Evolutionary conservation across 2,113 vertebrate genomes (phyloP), one percentile per base, ranked within the genome.

Genomic region (Anarhynchus alexandrinus): DNA sequence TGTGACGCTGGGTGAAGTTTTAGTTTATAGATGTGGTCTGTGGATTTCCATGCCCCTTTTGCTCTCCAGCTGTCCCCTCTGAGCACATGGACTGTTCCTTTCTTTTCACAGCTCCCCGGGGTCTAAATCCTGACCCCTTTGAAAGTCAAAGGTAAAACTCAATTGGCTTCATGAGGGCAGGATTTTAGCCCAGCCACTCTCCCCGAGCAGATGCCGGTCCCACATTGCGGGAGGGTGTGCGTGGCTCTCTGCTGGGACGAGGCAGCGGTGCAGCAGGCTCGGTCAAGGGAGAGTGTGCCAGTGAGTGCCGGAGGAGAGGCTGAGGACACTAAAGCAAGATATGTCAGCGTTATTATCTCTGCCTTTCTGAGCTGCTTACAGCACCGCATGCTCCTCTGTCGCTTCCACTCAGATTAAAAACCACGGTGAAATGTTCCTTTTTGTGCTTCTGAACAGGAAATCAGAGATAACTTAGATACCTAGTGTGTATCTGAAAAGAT

Each of bases 361-460:
- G 82, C 80, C 32, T 86, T 93, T 86, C 88, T 64, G 86, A 92
- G 69, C 88, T 66, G 40, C 76, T 79, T 83, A 32, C 62, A 86
- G 30, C 84, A 43, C 88, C 0, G 1, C 52, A 12, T 55, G 71
- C 79, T 85, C 27, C 54, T 64, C 87, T 88, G 86, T 91, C 93
- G 77, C 1, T 91, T 94, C 72, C 78, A 59, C 78, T 91, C 83
- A 70, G 86, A 94, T 84, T 90, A 93, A 96, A 83, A 94, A 10
- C 36, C 36, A 43, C 26, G 69, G 77, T 80, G 84, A 92, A 89
- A 79, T 90, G 79, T 84, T 93, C 73, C 52, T 90, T 95, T 74
- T 64, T 94, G 84, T 91, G 58, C 78, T 96, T 93, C 84, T 87
- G 84, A 94, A 70, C 2, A 47, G 74, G 81, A 93, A 95, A 90